Percentiles rank a stretch among this genome's conserved stretches.
Evolutionary conservation across 2,888 invertebrate genomes (phyloP).

Genomic region (Caenorhabditis sp.): DNA sequence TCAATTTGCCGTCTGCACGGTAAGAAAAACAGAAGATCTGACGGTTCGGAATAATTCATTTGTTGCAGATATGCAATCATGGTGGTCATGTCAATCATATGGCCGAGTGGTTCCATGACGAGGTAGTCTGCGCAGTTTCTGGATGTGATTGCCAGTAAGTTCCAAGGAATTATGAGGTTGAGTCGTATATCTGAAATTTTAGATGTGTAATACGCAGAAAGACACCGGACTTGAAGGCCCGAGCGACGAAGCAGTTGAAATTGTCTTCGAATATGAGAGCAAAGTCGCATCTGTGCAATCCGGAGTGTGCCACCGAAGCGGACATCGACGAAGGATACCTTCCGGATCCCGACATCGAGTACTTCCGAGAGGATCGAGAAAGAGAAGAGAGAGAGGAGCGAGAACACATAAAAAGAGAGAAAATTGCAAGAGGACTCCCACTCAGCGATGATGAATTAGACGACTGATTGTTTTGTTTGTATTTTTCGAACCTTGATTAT

Average conservation of each 20-base stretch:
- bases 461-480: no score
- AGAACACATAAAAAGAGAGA: no score
- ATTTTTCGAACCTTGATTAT: no score
- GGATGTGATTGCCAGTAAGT: constrained; percentile 45
- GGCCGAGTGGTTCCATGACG: constrained; percentile 35
- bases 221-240: constrained; percentile 31
- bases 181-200: not conserved
- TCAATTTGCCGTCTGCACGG: constrained; percentile 37
- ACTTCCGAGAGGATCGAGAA: no score
- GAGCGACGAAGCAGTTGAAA: constrained; percentile 30
- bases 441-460: no score
- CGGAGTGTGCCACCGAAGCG: constrained; percentile 36
- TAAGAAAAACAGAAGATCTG: no score
- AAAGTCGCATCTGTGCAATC: constrained; percentile 51
- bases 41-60: constrained; percentile 2
- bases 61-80: constrained; percentile 45
- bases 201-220: constrained; percentile 11
- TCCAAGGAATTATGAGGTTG: not conserved
- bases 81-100: constrained; percentile 51
- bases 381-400: no score
- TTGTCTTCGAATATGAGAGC: constrained; percentile 53
- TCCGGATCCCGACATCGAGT: constrained; percentile 31
- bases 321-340: constrained; percentile 43
- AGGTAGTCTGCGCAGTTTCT: constrained; percentile 37
- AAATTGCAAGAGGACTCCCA: no score